Percentiles rank a stretch among this genome's conserved stretches.
phyloP scores from a whole-genome alignment of 2,113 vertebrate genomes.

The Murina feae region DNA sequence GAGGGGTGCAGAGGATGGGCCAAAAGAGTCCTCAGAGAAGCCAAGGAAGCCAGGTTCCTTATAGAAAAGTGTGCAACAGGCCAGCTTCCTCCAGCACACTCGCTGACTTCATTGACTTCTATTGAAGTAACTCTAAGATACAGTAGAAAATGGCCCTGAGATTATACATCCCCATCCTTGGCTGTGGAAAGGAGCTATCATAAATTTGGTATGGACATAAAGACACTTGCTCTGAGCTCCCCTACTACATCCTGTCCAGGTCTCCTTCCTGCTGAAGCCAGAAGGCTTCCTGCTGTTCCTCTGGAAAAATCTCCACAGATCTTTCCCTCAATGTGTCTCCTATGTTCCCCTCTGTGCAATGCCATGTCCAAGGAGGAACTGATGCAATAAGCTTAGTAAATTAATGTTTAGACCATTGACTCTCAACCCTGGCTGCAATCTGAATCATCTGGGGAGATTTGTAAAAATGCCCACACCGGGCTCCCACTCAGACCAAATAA shows the following conservation, averaged over 20 bases:
- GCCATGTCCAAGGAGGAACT: not conserved
- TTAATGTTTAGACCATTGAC: not conserved
- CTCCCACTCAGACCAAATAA: not conserved
- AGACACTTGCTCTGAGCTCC: not conserved
- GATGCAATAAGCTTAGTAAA: not conserved
- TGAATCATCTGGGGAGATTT: not conserved
- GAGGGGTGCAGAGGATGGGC: not conserved
- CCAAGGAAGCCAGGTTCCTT: not conserved
- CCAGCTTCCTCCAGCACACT: not conserved
- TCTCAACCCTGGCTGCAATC: not conserved
- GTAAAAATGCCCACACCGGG: not conserved
- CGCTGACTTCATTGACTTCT: not conserved
- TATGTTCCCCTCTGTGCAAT: not conserved
- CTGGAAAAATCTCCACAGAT: not conserved
- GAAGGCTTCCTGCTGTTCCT: not conserved
- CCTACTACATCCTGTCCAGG: not conserved
- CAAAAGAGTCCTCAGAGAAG: not conserved
- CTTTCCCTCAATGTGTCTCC: not conserved
- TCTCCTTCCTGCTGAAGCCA: not conserved
- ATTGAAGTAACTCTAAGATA: not conserved
- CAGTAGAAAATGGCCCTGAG: not conserved
- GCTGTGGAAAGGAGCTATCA: not conserved
- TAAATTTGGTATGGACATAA: not conserved
- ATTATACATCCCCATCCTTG: not conserved
- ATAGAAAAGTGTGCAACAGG: not conserved